Conservation (phyloP, 2,113 vertebrate genomes). For the Mesembrinibis cayennensis region DNA sequence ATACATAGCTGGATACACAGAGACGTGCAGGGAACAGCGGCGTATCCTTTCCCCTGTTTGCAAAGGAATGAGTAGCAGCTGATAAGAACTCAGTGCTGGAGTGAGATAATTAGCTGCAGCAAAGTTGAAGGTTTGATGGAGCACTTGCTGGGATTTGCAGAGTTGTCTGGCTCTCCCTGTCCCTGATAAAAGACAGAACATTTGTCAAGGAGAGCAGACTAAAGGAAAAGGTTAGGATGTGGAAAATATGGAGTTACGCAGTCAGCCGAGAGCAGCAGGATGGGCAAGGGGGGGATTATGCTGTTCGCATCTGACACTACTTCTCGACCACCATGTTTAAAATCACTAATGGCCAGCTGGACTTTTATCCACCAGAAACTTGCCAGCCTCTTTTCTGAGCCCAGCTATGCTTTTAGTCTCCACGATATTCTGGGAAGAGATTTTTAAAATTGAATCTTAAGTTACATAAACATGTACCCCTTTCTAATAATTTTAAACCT, state of each 20-base stretch:
- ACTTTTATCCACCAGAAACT: background rate
- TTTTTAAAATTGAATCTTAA: background rate
- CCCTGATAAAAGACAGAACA: background rate
- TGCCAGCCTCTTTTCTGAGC: background rate
- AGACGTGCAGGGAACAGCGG: background rate
- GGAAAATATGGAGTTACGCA: background rate
- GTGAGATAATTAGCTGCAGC: background rate
- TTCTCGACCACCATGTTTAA: background rate
- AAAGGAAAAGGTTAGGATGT: background rate
- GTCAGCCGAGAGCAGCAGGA: background rate
- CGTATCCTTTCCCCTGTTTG: background rate
- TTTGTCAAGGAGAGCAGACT: background rate
- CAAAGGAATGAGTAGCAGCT: background rate
- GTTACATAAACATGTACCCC: background rate
- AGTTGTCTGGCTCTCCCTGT: background rate
- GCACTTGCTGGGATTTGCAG: background rate
- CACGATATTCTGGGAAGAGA: background rate
- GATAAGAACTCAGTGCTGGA: background rate
- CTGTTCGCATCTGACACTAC: background rate
- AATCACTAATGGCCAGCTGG: background rate
- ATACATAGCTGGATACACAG: rapidly evolving
- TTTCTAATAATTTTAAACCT: background rate
- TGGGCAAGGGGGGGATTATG: background rate
- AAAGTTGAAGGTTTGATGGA: conserved; percentile 14
- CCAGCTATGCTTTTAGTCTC: background rate